These are phyloP conservation scores for Drosophila testacea DNA, from an alignment of 2,888 invertebrate species.

Conservation along the genomic window DNA sequence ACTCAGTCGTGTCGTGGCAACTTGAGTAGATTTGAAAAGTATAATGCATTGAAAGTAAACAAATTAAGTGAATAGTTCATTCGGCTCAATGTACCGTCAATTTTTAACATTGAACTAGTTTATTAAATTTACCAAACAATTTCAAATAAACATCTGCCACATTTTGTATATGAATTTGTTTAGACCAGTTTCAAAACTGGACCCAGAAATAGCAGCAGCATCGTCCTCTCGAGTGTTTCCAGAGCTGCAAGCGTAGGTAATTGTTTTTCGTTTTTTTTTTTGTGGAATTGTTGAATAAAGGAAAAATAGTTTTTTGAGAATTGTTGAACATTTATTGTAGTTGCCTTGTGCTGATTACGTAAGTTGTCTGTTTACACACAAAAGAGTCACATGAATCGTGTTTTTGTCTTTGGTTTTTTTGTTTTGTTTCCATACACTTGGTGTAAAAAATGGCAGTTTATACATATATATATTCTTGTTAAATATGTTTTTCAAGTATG, in stretches of 20 bases:
- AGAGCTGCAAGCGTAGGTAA: slow-evolving; percentile 14
- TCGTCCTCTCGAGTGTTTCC: slow-evolving; percentile 1
- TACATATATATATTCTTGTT: slow-evolving; percentile 65
- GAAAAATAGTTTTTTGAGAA: slow-evolving; percentile 23
- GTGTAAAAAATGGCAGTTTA: slow-evolving; percentile 84
- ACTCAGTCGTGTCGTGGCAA: slow-evolving; percentile 36
- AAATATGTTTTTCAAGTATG: slow-evolving; percentile 64
- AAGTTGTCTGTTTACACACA: slow-evolving; percentile 62
- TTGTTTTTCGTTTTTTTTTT: background rate
- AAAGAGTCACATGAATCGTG: slow-evolving; percentile 57
- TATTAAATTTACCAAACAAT: slow-evolving; percentile 20
- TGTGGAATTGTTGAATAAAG: slow-evolving; percentile 13
- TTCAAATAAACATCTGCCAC: slow-evolving; percentile 55
- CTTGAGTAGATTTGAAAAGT: slow-evolving; percentile 24
- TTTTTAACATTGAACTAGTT: slow-evolving; percentile 4
- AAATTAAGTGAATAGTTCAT: slow-evolving; percentile 1
- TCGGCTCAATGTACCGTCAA: slow-evolving; percentile 10
- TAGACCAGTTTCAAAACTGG: slow-evolving; percentile 2
- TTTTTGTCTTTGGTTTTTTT: slow-evolving; percentile 40
- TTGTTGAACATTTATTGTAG: slow-evolving; percentile 46
- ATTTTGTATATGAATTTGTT: slow-evolving; percentile 19
- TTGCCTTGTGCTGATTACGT: slow-evolving; percentile 51
- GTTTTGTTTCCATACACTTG: slow-evolving; percentile 73
- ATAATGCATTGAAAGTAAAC: slow-evolving; percentile 9
- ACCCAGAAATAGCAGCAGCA: slow-evolving; percentile 28